A percentile compares a stretch with the other conserved stretches of the same genome.
phyloP scores from a whole-genome alignment of 1,140 invertebrate genomes.

The Aphidius ervi region DNA sequence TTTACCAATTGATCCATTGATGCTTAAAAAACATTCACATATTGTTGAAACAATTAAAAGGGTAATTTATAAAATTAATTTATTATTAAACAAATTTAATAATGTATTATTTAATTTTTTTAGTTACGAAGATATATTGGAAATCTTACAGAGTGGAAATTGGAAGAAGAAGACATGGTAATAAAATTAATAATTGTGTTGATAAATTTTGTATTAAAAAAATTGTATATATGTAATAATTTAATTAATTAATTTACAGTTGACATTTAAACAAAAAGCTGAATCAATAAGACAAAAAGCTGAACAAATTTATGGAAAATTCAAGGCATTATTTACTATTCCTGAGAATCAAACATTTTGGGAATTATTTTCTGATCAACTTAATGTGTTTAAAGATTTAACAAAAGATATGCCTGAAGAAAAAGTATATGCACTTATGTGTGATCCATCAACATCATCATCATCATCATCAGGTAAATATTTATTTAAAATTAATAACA shows the following conservation, averaged over 20 bases:
- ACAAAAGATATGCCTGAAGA: constrained; percentile 58
- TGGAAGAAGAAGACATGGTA: constrained; percentile 59
- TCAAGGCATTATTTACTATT: constrained; percentile 56
- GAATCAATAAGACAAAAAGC: constrained; percentile 64
- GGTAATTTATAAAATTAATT: constrained; percentile 29
- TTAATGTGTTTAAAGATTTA: constrained; percentile 55
- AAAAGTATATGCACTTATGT: constrained; percentile 54
- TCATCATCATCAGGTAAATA: no score
- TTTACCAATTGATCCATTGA: constrained; percentile 67
- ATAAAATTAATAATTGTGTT: no score
- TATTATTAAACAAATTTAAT: constrained; percentile 15
- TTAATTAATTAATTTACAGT: constrained; percentile 28
- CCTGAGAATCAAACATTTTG: constrained; percentile 56
- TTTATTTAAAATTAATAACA: no score
- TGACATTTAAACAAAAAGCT: constrained; percentile 62
- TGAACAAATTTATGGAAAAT: constrained; percentile 60
- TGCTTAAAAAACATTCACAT: constrained; percentile 81
- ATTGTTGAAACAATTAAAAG: constrained; percentile 74
- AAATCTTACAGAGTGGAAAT: constrained; percentile 67
- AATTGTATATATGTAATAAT: not conserved
- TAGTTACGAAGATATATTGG: constrained; percentile 68
- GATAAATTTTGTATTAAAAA: constrained; percentile 6
- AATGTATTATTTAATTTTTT: constrained; percentile 26
- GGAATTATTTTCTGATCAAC: constrained; percentile 57
- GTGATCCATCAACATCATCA: constrained; percentile 40